Evolutionary conservation across 2,797 vertebrate species (phyloP), one percentile per base, ranked within the genome.

Genomic region (Scolopax rusticola): DNA sequence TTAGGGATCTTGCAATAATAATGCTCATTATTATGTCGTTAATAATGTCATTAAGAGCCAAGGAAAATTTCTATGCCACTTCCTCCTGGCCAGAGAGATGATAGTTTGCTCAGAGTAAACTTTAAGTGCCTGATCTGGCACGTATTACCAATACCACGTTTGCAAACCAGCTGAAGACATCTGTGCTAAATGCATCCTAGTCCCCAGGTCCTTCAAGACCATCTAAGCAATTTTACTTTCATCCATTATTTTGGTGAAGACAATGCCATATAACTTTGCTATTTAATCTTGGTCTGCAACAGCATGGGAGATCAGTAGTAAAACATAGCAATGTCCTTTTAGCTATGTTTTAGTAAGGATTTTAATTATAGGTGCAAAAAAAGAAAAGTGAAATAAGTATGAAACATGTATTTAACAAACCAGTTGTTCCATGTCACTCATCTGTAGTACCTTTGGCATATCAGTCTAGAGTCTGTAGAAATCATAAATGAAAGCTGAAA

Each of bases 111-210:
- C 12, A 65, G 19, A 56, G n/a, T 9, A 30, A 54, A 18, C 51
- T 54, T 30, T 54, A 54, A 28, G 28, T 54, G 23, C 47, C 47
- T 23, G 23, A 48, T 23, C 23, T 48, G 45, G 17, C 16, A 36
- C 10, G 16, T 61, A 6, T 61, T 23, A 14, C 19, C 15, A 14
- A 4, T 3, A 14, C 5, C 1, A 11, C 2, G 2, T 30, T 48
- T 92, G 65, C 61, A 61, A 80, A 69, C 2, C 38, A 48, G 41
- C 8, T 69, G 30, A 60, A 92, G n/a, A 12, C 4, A 21, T 12
- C 6, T 23, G 8, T 82, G 65, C n/a, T 43, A 33, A 77, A 41
- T 51, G 8, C n/a, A 61, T 45, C 30, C 23, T 65, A 56, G 61
- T 25, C 12, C 32, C 53, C 41, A 65, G 30, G 70, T 69, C 56